These are phyloP conservation scores for Neosilurus hyrtlii DNA, from an alignment of 2,797 vertebrate species.

Conservation along the genomic window DNA sequence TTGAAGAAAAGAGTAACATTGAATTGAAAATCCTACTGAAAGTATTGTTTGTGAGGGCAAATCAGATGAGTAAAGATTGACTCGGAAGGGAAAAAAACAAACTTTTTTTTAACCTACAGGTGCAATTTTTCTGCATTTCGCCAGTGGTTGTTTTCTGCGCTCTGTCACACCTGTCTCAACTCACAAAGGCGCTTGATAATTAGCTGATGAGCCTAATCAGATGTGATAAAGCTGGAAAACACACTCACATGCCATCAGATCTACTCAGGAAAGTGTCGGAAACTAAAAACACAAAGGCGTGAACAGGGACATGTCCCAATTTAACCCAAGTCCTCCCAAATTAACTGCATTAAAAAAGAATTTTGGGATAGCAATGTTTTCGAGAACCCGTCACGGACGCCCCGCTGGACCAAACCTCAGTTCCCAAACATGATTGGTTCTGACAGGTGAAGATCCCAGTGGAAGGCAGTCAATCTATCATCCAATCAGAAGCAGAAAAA, in stretches of 20 bases:
- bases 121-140: neutral
- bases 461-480: slow-evolving; percentile 22
- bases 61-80: neutral
- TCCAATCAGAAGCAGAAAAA: slow-evolving; percentile 28
- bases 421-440: slow-evolving; percentile 48
- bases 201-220: slow-evolving; percentile 30
- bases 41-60: neutral
- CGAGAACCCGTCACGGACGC: slow-evolving; percentile 10
- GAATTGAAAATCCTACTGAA: neutral
- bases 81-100: neutral
- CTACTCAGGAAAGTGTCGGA: neutral
- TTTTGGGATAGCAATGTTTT: slow-evolving; percentile 16
- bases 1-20: neutral
- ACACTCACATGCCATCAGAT: neutral
- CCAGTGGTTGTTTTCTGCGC: neutral
- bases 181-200: slow-evolving; percentile 16
- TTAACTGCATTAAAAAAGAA: neutral
- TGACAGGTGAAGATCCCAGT: slow-evolving; percentile 50
- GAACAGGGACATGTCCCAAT: slow-evolving; percentile 5
- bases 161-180: slow-evolving; percentile 8
- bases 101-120: neutral
- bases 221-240: neutral
- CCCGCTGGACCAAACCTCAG: slow-evolving; percentile 41
- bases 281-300: neutral
- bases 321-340: slow-evolving; percentile 12